phyloP scores from a whole-genome alignment of 2,888 invertebrate genomes.

The Plebejus melissa region DNA sequence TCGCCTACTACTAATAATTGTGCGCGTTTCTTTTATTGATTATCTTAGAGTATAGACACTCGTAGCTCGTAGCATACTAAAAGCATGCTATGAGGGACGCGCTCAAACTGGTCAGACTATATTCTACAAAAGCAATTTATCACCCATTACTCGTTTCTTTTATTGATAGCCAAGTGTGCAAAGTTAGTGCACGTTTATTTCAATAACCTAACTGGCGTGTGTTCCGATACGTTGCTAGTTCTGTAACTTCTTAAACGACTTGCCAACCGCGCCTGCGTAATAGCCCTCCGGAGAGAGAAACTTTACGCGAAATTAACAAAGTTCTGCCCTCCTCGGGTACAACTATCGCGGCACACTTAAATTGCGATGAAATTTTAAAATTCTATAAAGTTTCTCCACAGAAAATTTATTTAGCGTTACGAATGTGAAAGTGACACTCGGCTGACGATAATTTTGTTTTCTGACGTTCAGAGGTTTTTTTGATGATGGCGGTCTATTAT shows the following conservation, averaged over 20 bases:
- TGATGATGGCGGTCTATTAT: too few species aligned
- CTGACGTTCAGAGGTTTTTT: too few species aligned
- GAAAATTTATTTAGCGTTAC: neutral
- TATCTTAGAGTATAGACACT: too few species aligned
- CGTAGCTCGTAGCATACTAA: too few species aligned
- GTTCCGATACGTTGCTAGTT: conserved; percentile 28
- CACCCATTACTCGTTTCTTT: too few species aligned
- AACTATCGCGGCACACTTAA: conserved; percentile 59
- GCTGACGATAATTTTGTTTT: neutral
- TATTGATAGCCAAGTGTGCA: too few species aligned
- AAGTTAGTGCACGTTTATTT: neutral
- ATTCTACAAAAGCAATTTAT: too few species aligned
- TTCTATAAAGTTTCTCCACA: conserved; percentile 31
- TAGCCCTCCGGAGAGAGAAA: conserved; percentile 62
- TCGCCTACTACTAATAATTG: too few species aligned
- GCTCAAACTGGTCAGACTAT: too few species aligned
- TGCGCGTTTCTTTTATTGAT: too few species aligned
- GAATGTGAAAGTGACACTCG: neutral
- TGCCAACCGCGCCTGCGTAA: conserved; percentile 48
- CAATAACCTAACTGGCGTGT: neutral
- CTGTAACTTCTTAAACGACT: conserved; percentile 32
- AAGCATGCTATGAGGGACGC: too few species aligned
- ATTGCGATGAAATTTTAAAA: conserved; percentile 70
- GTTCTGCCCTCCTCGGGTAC: conserved; percentile 54
- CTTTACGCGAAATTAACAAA: conserved; percentile 74